Conservation (phyloP, 2,113 vertebrate species). For the Oxyura jamaicensis region DNA sequence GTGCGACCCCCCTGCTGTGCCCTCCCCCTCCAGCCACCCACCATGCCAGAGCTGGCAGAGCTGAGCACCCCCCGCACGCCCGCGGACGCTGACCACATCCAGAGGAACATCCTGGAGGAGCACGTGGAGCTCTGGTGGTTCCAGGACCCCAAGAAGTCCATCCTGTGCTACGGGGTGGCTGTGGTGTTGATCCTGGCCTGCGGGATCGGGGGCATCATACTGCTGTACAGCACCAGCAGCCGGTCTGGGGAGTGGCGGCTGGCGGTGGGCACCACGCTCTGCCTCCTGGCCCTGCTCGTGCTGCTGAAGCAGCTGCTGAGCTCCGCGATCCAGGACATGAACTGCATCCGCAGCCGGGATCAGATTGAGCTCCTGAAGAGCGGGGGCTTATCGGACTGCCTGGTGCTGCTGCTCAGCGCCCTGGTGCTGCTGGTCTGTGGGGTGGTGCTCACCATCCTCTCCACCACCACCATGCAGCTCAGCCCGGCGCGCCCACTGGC, state of each 20-base stretch:
- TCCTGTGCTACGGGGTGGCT: conserved; percentile 88
- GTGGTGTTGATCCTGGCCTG: conserved; percentile 90
- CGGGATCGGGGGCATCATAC: conserved; percentile 87
- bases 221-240: conserved; percentile 94
- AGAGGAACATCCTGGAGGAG: conserved; percentile 89
- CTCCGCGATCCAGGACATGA: conserved; percentile 98
- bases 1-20: background rate
- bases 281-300: conserved; percentile 90
- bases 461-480: conserved; percentile 83
- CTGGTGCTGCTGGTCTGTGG: conserved; percentile 88
- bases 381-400: conserved; percentile 87
- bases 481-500: conserved; percentile 76
- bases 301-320: conserved; percentile 96
- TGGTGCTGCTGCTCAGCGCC: conserved; percentile 87
- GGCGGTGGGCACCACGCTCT: conserved; percentile 88
- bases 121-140: conserved; percentile 99
- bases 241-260: conserved; percentile 94
- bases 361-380: conserved; percentile 92
- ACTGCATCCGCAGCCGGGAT: conserved; percentile 89
- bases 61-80: conserved; percentile 70
- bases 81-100: conserved; percentile 77
- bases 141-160: conserved; percentile 88
- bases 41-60: conserved; percentile 85
- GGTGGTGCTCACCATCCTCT: conserved; percentile 85
- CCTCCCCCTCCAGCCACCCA: background rate